These are phyloP conservation scores for Brachystomella parvula DNA, from an alignment of 1,140 invertebrate species.

Conservation along the genomic window DNA sequence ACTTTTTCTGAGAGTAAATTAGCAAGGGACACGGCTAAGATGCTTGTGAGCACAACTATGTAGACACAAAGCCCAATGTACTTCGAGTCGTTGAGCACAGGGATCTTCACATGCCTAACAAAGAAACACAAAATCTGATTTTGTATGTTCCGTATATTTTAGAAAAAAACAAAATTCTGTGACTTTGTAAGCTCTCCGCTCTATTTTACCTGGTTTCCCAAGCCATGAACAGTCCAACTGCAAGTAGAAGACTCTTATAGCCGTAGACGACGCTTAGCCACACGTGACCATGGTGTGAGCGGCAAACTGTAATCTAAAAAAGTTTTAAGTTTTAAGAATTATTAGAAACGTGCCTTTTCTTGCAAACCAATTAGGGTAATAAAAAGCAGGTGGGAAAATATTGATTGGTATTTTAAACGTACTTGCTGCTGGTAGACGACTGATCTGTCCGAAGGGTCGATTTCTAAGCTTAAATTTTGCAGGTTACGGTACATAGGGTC, in stretches of 20 bases:
- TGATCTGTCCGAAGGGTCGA: conserved; percentile 62
- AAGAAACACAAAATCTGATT: conserved; percentile 13
- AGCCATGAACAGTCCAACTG: conserved; percentile 90
- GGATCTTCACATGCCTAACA: conserved; percentile 79
- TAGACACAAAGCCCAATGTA: conserved; percentile 91
- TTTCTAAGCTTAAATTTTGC: conserved; percentile 71
- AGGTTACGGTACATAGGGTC: conserved; percentile 78
- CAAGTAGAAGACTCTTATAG: conserved; percentile 77
- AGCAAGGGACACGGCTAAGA: conserved; percentile 73
- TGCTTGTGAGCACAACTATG: conserved; percentile 78
- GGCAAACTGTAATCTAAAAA: conserved; percentile 72
- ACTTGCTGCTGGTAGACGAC: conserved; percentile 82
- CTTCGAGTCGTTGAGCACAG: conserved; percentile 94
- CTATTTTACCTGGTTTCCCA: conserved; percentile 76
- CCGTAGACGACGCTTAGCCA: conserved; percentile 80
- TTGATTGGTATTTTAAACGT: too few relatives aligned
- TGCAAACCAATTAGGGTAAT: too few relatives aligned
- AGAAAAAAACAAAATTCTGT: conserved; percentile 12
- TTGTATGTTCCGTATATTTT: neutral
- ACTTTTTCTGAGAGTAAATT: conserved; percentile 75
- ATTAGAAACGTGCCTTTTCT: too few relatives aligned
- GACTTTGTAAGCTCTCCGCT: neutral
- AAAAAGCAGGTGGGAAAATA: too few relatives aligned
- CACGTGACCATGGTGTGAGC: conserved; percentile 71
- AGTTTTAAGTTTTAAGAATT: conserved; percentile 4